Percentiles rank a stretch among this genome's conserved stretches.
Conservation (phyloP, 2,888 invertebrate species). For the Eurytoma californica region DNA sequence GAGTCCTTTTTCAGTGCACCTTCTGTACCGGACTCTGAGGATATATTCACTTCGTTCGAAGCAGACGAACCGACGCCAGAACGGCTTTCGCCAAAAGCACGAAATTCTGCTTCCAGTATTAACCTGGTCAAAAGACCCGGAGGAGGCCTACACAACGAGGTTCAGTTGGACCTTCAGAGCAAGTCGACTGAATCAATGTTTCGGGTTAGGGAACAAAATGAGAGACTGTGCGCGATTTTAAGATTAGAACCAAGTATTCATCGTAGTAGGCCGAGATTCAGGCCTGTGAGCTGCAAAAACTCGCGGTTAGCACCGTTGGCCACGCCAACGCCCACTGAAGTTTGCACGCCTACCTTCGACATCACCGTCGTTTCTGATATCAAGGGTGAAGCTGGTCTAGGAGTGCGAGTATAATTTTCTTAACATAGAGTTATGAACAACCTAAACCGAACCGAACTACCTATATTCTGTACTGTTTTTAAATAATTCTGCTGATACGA, state of each 20-base stretch:
- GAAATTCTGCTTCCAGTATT: slow-evolving; percentile 64
- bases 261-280: slow-evolving; percentile 61
- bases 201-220: slow-evolving; percentile 51
- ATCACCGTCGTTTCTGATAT: slow-evolving; percentile 66
- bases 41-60: slow-evolving; percentile 70
- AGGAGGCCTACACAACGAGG: neutral
- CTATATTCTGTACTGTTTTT: too few species aligned
- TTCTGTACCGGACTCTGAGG: slow-evolving; percentile 68
- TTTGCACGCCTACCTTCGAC: slow-evolving; percentile 70
- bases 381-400: slow-evolving; percentile 64
- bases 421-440: too few species aligned
- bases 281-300: slow-evolving; percentile 61
- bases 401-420: slow-evolving; percentile 64
- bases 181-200: slow-evolving; percentile 69
- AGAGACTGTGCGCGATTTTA: slow-evolving; percentile 60
- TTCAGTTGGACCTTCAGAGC: slow-evolving; percentile 62
- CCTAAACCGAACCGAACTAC: too few species aligned
- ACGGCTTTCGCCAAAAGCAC: slow-evolving; percentile 42
- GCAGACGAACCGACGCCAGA: slow-evolving; percentile 49
- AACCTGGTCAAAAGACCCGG: slow-evolving; percentile 61
- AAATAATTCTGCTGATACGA: too few species aligned
- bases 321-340: slow-evolving; percentile 68
- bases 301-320: slow-evolving; percentile 66
- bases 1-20: slow-evolving; percentile 70
- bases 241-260: slow-evolving; percentile 64